Percentiles rank a stretch among this genome's conserved stretches.
Conservation (phyloP, 2,113 vertebrate species). For the human (Homo sapiens) region DNA sequence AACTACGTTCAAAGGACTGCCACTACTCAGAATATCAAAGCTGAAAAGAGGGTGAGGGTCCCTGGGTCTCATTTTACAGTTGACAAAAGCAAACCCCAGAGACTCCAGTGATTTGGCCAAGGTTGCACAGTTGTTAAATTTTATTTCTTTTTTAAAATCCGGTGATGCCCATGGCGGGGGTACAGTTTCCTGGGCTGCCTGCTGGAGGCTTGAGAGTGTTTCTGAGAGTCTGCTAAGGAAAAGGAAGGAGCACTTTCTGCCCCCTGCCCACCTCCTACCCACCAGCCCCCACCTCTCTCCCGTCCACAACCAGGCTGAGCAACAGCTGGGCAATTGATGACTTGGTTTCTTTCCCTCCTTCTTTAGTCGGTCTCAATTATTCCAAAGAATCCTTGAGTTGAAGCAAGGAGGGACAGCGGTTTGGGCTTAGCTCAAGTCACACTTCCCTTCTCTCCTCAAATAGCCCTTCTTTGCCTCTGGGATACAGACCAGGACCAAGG, state of each 20-base stretch:
- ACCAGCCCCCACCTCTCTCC: fast-evolving
- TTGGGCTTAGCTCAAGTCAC: background rate
- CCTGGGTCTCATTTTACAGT: background rate
- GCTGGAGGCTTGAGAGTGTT: background rate
- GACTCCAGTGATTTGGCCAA: background rate
- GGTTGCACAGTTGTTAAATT: background rate
- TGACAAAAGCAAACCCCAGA: background rate
- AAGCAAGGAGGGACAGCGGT: background rate
- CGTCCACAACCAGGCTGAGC: background rate
- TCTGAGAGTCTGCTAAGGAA: background rate
- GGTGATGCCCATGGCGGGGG: background rate
- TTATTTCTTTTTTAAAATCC: background rate
- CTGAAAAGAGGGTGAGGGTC: background rate
- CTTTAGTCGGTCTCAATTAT: background rate
- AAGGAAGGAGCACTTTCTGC: background rate
- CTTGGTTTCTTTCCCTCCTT: background rate
- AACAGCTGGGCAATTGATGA: background rate
- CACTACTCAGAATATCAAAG: background rate
- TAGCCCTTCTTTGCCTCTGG: background rate
- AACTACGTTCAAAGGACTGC: background rate
- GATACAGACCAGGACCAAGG: background rate
- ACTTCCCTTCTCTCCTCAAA: background rate
- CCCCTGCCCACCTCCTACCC: background rate
- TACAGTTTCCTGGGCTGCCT: background rate
- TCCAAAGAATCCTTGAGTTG: background rate